Conservation (phyloP, 2,113 vertebrate genomes). For the Notothenia rossii region DNA sequence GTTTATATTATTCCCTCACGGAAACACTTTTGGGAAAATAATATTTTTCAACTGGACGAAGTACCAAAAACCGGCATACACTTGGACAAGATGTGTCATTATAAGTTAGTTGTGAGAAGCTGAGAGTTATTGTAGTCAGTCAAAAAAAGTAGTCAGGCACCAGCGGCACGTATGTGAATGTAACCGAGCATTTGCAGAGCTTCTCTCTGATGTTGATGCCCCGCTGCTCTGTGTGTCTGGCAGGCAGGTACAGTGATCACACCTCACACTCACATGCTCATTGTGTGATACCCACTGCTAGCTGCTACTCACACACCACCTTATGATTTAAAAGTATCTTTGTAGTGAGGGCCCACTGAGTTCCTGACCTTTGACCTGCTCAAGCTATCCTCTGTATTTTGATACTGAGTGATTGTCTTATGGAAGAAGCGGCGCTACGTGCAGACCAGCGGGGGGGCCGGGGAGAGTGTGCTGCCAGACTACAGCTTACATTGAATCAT, state of each 20-base stretch:
- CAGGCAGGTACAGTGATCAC: conserved; percentile 23
- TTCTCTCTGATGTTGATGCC: conserved; percentile 46
- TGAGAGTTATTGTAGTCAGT: conserved; percentile 21
- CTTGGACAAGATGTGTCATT: conserved; percentile 37
- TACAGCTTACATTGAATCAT: conserved; percentile 2
- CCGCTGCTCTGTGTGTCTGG: conserved; percentile 43
- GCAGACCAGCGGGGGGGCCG: not conserved
- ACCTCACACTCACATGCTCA: conserved; percentile 41
- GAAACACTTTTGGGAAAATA: conserved; percentile 11
- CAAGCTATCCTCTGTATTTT: conserved; percentile 20
- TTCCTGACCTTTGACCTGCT: conserved; percentile 48
- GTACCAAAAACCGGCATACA: conserved; percentile 11
- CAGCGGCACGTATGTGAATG: conserved; percentile 31
- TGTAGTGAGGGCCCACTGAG: conserved; percentile 7
- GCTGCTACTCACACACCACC: conserved; percentile 32
- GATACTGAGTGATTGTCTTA: conserved; percentile 13
- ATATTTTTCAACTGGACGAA: not conserved
- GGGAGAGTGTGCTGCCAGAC: conserved; percentile 14
- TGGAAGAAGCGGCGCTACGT: conserved; percentile 17
- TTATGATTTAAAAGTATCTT: conserved; percentile 18
- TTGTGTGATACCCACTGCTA: conserved; percentile 15
- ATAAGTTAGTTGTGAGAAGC: conserved; percentile 15
- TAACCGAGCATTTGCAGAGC: conserved; percentile 45
- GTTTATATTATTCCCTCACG: conserved; percentile 7
- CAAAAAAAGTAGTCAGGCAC: conserved; percentile 27